Percentiles rank a stretch among this genome's conserved stretches.
These are phyloP conservation scores for Rousettus madagascariensis DNA, from an alignment of 2,797 vertebrate species.

Conservation along the genomic window DNA sequence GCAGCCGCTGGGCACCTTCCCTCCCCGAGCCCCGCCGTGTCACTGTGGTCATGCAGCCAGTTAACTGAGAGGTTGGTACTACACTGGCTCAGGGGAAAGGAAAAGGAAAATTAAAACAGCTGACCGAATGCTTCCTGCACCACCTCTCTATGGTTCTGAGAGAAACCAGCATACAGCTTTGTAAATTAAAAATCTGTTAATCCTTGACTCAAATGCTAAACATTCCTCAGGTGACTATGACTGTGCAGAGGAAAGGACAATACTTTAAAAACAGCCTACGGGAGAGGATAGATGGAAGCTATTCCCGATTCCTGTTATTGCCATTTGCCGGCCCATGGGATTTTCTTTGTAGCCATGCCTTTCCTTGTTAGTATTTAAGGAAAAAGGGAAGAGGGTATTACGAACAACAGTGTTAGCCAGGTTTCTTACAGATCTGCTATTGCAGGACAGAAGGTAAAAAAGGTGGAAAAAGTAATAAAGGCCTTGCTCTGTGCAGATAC, in stretches of 20 bases:
- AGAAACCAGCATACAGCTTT: background rate
- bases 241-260: background rate
- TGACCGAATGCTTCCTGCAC: background rate
- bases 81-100: background rate
- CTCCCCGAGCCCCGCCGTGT: fast-evolving
- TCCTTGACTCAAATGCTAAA: constrained; percentile 70
- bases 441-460: background rate
- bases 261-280: constrained; percentile 35
- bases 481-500: background rate
- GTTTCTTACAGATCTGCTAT: background rate
- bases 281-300: background rate
- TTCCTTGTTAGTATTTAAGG: background rate
- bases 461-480: background rate
- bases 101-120: background rate
- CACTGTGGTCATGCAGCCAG: background rate
- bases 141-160: background rate
- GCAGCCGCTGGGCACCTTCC: background rate
- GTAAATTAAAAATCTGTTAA: constrained; percentile 71
- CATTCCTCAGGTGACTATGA: constrained; percentile 64
- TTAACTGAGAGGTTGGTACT: background rate
- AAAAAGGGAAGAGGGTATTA: background rate
- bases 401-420: background rate
- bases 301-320: background rate
- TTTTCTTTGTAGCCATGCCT: background rate
- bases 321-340: background rate